Percentiles rank a stretch among this genome's conserved stretches.
Conservation (phyloP, 1,140 invertebrate species). For the Chymomyza costata region DNA sequence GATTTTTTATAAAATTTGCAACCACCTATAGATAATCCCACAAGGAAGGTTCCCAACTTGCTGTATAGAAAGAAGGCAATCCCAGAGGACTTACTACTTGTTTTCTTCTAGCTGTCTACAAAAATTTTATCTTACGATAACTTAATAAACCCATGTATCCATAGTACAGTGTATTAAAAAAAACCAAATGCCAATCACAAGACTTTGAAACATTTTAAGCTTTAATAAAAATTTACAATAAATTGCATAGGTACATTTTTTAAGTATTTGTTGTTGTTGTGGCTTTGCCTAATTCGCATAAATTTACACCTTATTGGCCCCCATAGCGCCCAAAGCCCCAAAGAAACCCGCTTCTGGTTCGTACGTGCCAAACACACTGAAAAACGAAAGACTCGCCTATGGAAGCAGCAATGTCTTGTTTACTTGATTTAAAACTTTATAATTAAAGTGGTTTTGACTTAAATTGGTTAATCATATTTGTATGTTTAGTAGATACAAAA, state of each 20-base stretch:
- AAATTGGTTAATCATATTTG: slow-evolving; percentile 70
- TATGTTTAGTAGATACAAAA: slow-evolving; percentile 30
- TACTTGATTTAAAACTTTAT: slow-evolving; percentile 46
- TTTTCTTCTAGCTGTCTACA: too few species aligned
- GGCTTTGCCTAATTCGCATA: slow-evolving; percentile 40
- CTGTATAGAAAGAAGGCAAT: too few species aligned
- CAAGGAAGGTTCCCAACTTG: too few species aligned
- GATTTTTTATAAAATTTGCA: too few species aligned
- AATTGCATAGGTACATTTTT: slow-evolving; percentile 56
- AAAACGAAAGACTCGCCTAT: slow-evolving; percentile 5
- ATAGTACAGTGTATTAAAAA: too few species aligned
- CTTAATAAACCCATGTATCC: too few species aligned
- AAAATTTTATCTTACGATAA: too few species aligned
- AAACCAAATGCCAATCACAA: slow-evolving; percentile 42
- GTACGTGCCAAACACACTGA: slow-evolving; percentile 39
- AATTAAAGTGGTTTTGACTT: slow-evolving; percentile 71
- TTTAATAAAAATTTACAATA: slow-evolving; percentile 47
- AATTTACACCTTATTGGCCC: slow-evolving; percentile 73
- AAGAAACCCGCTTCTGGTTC: background rate
- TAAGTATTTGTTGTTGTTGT: slow-evolving; percentile 24
- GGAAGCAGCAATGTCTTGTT: slow-evolving; percentile 33
- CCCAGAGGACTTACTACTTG: too few species aligned
- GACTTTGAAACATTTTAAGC: slow-evolving; percentile 48
- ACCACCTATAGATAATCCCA: too few species aligned
- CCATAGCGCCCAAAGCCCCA: slow-evolving; percentile 57